phyloP scores from a whole-genome alignment of 2,888 invertebrate genomes.

The Cosmopolites sordidus region DNA sequence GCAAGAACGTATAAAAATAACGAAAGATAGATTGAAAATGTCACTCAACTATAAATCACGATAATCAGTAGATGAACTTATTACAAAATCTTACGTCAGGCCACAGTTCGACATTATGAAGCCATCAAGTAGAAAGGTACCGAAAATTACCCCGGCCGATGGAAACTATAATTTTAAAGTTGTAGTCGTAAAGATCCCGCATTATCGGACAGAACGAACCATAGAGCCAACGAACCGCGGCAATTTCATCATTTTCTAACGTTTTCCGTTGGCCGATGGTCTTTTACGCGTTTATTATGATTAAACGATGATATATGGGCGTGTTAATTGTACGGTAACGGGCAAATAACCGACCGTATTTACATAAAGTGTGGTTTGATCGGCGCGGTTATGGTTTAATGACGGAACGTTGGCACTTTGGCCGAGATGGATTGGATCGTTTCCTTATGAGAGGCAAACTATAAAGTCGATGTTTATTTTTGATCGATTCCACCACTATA shows the following conservation, averaged over 20 bases:
- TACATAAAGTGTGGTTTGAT: slow-evolving; percentile 8
- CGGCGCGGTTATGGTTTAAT: background rate
- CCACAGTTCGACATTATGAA: slow-evolving; percentile 18
- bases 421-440: too few relatives aligned
- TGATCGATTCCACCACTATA: too few relatives aligned
- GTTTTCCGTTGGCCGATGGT: too few relatives aligned
- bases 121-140: slow-evolving; percentile 24
- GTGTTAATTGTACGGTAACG: slow-evolving; percentile 13
- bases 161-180: slow-evolving; percentile 22
- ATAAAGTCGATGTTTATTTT: too few relatives aligned
- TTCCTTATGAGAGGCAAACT: too few relatives aligned
- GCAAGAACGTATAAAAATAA: too few relatives aligned
- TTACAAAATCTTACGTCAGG: too few relatives aligned
- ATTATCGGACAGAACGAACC: slow-evolving; percentile 10
- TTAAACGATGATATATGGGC: slow-evolving; percentile 11
- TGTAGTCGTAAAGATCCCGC: slow-evolving; percentile 23
- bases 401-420: background rate
- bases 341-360: slow-evolving; percentile 9
- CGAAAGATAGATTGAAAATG: too few relatives aligned
- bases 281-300: slow-evolving; percentile 13
- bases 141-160: slow-evolving; percentile 17
- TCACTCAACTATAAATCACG: too few relatives aligned
- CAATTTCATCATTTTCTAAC: slow-evolving; percentile 15
- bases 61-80: too few relatives aligned
- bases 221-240: slow-evolving; percentile 13